phyloP scores from a whole-genome alignment of 2,888 invertebrate genomes.

The Eledona agricola region DNA sequence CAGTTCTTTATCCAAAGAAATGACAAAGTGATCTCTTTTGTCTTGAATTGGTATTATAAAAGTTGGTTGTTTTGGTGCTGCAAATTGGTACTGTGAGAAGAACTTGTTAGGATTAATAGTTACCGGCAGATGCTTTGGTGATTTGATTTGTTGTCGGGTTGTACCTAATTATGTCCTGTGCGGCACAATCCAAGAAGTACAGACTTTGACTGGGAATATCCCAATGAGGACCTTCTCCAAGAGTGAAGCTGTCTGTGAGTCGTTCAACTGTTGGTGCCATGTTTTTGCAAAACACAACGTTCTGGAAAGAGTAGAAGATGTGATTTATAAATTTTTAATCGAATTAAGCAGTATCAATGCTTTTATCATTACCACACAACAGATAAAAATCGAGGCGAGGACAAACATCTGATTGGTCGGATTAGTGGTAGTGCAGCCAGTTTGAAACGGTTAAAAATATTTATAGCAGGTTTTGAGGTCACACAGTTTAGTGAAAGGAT shows the following conservation, averaged over 20 bases:
- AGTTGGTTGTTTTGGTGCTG: constrained; percentile 50
- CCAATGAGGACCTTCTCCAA: constrained; percentile 76
- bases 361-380: too few species aligned
- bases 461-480: too few species aligned
- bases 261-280: constrained; percentile 55
- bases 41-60: constrained; percentile 74
- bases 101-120: not conserved
- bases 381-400: too few species aligned
- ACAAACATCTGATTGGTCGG: too few species aligned
- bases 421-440: too few species aligned
- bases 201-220: constrained; percentile 67
- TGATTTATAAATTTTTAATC: too few species aligned
- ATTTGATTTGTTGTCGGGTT: constrained; percentile 14
- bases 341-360: too few species aligned
- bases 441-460: too few species aligned
- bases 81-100: constrained; percentile 11
- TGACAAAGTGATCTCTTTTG: constrained; percentile 69
- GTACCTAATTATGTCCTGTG: constrained; percentile 9
- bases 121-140: constrained; percentile 21
- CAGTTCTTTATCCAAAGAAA: constrained; percentile 69
- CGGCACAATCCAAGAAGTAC: constrained; percentile 68
- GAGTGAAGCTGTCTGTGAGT: constrained; percentile 62
- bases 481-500: too few species aligned
- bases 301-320: too few species aligned
- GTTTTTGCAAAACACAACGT: not conserved